Conservation (phyloP, 2,888 invertebrate species). For the Cryptophagus acutangulus region DNA sequence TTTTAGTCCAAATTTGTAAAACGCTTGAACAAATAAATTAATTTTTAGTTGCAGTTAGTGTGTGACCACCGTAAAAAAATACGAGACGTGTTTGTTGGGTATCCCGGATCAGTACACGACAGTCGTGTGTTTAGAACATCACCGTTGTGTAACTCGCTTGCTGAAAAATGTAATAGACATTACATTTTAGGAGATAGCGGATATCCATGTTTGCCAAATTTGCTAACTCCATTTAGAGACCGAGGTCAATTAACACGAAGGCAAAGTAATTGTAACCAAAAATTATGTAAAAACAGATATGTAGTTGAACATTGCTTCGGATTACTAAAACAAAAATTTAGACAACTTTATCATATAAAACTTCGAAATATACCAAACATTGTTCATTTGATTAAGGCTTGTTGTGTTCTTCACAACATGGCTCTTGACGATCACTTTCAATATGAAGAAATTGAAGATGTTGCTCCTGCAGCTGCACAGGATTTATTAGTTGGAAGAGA, state of each 20-base stretch:
- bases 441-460: slow-evolving; percentile 4
- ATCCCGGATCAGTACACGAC: slow-evolving; percentile 21
- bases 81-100: slow-evolving; percentile 14
- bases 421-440: slow-evolving; percentile 11
- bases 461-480: background rate
- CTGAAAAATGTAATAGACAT: slow-evolving; percentile 9
- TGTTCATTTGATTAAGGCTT: slow-evolving; percentile 16
- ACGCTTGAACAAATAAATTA: too few relatives aligned
- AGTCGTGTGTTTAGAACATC: slow-evolving; percentile 10
- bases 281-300: slow-evolving; percentile 8
- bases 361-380: slow-evolving; percentile 9
- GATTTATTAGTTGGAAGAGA: slow-evolving; percentile 3
- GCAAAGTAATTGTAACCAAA: slow-evolving; percentile 3
- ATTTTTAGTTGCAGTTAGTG: background rate
- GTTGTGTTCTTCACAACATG: slow-evolving; percentile 16
- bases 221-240: slow-evolving; percentile 4
- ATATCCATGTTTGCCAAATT: slow-evolving; percentile 10
- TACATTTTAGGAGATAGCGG: slow-evolving; percentile 7
- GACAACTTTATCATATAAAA: slow-evolving; percentile 16
- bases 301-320: slow-evolving; percentile 15
- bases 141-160: background rate
- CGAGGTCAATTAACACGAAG: background rate
- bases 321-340: slow-evolving; percentile 14
- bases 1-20: too few relatives aligned
- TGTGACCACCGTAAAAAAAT: slow-evolving; percentile 5